These are phyloP conservation scores for Xiphophorus birchmanni DNA, from an alignment of 2,797 vertebrate species.

Conservation along the genomic window DNA sequence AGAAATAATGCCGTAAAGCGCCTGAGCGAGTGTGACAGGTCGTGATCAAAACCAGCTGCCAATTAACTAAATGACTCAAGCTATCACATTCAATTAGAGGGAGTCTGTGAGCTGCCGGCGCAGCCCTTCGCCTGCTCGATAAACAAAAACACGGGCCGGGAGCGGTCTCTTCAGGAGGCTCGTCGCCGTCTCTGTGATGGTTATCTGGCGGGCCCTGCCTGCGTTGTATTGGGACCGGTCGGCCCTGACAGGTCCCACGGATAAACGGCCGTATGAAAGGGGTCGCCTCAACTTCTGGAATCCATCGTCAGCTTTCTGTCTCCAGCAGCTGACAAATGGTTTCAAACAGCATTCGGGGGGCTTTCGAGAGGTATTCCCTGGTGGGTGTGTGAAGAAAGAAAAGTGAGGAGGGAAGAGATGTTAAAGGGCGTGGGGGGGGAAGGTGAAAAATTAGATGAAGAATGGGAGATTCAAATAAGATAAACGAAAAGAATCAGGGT, in stretches of 20 bases:
- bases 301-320: conserved; percentile 74
- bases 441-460: conserved; percentile 21
- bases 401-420: conserved; percentile 16
- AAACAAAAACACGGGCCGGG: conserved; percentile 68
- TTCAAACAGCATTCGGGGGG: conserved; percentile 57
- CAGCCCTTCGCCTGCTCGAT: conserved; percentile 48
- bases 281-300: conserved; percentile 75
- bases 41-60: conserved; percentile 75
- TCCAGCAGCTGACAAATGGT: conserved; percentile 73
- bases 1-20: conserved; percentile 67
- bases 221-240: conserved; percentile 65
- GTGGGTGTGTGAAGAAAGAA: conserved; percentile 30
- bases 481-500: conserved; percentile 64
- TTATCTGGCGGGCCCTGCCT: conserved; percentile 76
- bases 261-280: conserved; percentile 72
- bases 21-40: conserved; percentile 67
- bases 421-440: neutral
- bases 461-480: conserved; percentile 50
- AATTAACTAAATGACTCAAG: conserved; percentile 79
- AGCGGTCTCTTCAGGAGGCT: conserved; percentile 67
- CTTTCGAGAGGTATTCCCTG: conserved; percentile 56
- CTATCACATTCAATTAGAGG: conserved; percentile 78
- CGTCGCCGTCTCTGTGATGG: conserved; percentile 73
- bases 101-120: conserved; percentile 65
- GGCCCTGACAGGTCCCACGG: conserved; percentile 70